Conservation (phyloP, 2,113 vertebrate genomes). For the Tor tambroides region DNA sequence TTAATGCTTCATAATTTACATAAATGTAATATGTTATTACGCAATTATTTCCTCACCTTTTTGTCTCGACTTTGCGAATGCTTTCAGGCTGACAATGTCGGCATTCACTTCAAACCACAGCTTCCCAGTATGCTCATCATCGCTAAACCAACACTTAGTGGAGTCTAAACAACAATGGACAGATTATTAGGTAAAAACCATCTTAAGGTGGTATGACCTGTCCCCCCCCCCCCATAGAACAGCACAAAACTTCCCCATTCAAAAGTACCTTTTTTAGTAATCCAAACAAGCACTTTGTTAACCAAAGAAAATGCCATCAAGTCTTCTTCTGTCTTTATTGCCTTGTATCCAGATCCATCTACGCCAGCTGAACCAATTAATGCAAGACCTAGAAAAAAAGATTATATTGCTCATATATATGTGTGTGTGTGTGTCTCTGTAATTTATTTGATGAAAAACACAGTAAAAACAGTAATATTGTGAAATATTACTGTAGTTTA, state of each 20-base stretch:
- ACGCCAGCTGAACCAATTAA: conserved; percentile 75
- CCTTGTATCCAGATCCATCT: conserved; percentile 79
- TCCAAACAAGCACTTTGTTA: conserved; percentile 82
- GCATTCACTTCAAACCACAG: conserved; percentile 83
- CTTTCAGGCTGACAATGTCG: conserved; percentile 79
- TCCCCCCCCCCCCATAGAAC: background rate
- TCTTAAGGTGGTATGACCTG: background rate
- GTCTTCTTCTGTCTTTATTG: conserved; percentile 71
- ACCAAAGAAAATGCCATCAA: conserved; percentile 74
- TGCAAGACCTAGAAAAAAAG: conserved; percentile 72
- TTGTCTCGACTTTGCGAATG: conserved; percentile 79
- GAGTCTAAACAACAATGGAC: conserved; percentile 67
- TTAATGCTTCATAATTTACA: background rate
- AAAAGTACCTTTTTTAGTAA: conserved; percentile 73
- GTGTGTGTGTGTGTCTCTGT: no score
- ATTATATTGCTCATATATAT: no score
- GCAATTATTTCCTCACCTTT: conserved; percentile 71
- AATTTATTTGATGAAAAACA: no score
- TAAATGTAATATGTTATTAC: background rate
- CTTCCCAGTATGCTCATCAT: conserved; percentile 69
- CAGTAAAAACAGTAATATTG: no score
- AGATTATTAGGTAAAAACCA: background rate
- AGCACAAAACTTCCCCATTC: background rate
- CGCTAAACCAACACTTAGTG: conserved; percentile 83
- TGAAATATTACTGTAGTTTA: no score